These are phyloP conservation scores for Philhelius pedissequus DNA, from an alignment of 2,888 invertebrate genomes.

Conservation along the genomic window DNA sequence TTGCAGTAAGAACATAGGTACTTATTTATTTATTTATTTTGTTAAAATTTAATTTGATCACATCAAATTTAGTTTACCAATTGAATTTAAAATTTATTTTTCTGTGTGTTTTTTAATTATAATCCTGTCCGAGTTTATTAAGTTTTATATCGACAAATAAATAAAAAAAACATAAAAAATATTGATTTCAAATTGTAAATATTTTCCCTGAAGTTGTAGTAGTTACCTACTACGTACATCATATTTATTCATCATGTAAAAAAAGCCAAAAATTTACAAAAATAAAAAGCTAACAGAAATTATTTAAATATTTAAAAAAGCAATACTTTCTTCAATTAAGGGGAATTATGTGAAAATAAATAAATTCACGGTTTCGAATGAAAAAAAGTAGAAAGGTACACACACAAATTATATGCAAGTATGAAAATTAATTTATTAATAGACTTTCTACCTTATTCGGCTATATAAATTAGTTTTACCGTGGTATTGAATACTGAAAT, in stretches of 20 bases:
- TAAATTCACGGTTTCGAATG: conserved; percentile 52
- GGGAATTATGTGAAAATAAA: background rate
- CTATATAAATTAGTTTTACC: conserved; percentile 11
- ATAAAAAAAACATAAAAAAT: background rate
- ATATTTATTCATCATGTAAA: background rate
- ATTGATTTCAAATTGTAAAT: conserved; percentile 28
- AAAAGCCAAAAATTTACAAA: background rate
- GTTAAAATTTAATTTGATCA: background rate
- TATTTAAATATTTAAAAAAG: background rate
- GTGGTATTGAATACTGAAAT: conserved; percentile 17
- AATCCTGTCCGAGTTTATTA: background rate
- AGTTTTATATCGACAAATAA: background rate
- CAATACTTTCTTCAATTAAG: background rate
- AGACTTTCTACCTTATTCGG: conserved; percentile 37
- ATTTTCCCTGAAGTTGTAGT: too few relatives aligned
- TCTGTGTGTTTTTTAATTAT: conserved; percentile 43
- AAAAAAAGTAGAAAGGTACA: background rate
- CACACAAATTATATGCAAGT: conserved; percentile 30
- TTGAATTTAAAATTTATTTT: background rate
- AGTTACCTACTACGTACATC: background rate
- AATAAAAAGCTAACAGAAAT: background rate
- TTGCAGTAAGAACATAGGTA: background rate
- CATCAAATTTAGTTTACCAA: background rate
- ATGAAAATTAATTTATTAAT: background rate
- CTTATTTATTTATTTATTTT: too few relatives aligned